Evolutionary conservation across 2,113 vertebrate genomes (phyloP).

Genomic region (mouse (Mus musculus)): GRCm39 chr6:87500501-87501000

Average conservation of each 20-base stretch:
- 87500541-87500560: neutral
- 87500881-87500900: neutral
- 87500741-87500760: neutral
- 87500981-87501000: neutral
- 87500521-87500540: rapidly evolving
- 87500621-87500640: neutral
- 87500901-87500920: neutral
- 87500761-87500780: neutral
- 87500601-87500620: neutral
- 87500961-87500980: neutral
- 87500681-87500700: neutral
- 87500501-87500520: neutral
- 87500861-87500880: neutral
- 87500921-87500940: too few relatives aligned
- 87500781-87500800: neutral
- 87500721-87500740: neutral
- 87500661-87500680: too few relatives aligned
- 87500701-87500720: neutral
- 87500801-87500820: rapidly evolving
- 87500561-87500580: neutral
- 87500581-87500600: neutral
- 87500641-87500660: neutral
- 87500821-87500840: neutral
- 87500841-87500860: neutral
- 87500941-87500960: neutral